Conservation (phyloP, 1,140 invertebrate species). For the Euglossa dilemma region DNA sequence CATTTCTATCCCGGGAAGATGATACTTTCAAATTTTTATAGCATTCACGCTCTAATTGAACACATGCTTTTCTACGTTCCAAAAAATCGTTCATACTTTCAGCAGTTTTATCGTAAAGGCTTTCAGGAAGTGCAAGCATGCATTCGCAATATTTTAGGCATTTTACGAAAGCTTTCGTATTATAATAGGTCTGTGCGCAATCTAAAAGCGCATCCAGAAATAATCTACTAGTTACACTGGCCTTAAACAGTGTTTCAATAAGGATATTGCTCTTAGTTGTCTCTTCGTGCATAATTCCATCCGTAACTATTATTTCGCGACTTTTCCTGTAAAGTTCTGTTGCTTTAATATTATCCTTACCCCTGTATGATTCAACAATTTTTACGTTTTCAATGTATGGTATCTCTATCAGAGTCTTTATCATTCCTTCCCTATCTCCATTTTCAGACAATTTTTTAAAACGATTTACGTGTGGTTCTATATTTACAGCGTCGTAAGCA, state of each 20-base stretch:
- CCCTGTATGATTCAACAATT: conserved; percentile 62
- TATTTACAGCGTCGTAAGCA: conserved; percentile 20
- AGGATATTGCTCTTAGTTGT: conserved; percentile 52
- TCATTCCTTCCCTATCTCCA: conserved; percentile 73
- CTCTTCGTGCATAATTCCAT: conserved; percentile 18
- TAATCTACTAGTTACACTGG: conserved; percentile 49
- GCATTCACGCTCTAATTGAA: conserved; percentile 69
- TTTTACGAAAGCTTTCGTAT: conserved; percentile 56
- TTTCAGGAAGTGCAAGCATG: conserved; percentile 57
- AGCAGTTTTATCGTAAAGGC: conserved; percentile 48
- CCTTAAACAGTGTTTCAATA: conserved; percentile 72
- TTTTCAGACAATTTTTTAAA: conserved; percentile 66
- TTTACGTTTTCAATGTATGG: conserved; percentile 59
- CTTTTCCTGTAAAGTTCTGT: conserved; percentile 53
- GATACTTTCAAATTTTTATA: conserved; percentile 55
- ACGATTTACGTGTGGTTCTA: conserved; percentile 44
- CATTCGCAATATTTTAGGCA: conserved; percentile 72
- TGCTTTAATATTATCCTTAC: conserved; percentile 72
- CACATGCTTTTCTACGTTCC: conserved; percentile 68
- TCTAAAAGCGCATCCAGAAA: conserved; percentile 69
- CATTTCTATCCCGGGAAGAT: conserved; percentile 9
- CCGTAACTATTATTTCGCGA: background rate
- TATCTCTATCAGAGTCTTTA: conserved; percentile 68
- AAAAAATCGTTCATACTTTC: conserved; percentile 51
- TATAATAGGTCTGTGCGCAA: conserved; percentile 65